A percentile compares a stretch with the other conserved stretches of the same genome.
Conservation (phyloP, 2,888 invertebrate species). For the Rhagium mordax region DNA sequence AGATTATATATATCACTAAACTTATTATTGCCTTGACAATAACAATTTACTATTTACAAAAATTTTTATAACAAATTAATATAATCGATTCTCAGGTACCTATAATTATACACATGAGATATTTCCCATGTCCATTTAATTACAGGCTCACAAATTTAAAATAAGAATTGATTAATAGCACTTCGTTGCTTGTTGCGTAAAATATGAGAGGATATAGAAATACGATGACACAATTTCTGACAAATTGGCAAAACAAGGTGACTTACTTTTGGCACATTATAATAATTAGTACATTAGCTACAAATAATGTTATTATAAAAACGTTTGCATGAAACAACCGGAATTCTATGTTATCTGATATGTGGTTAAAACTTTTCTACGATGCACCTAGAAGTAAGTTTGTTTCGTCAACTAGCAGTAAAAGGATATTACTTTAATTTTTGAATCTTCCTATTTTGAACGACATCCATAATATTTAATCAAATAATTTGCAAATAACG, state of each 20-base stretch:
- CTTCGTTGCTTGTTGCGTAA: constrained; percentile 6
- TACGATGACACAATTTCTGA: neutral
- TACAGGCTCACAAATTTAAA: neutral
- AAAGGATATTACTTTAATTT: neutral
- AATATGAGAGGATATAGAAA: neutral
- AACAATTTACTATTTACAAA: constrained; percentile 57
- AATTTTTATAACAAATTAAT: constrained; percentile 40
- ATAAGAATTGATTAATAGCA: neutral
- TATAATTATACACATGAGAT: neutral
- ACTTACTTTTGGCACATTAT: neutral
- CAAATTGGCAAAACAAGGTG: neutral
- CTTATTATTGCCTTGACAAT: constrained; percentile 59
- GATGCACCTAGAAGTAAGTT: neutral
- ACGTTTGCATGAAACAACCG: neutral
- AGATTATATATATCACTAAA: constrained; percentile 64
- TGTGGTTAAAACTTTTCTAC: neutral
- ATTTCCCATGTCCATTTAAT: neutral
- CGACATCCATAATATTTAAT: constrained; percentile 11
- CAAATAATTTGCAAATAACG: neutral
- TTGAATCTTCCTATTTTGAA: neutral
- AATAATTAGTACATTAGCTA: neutral
- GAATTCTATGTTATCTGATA: neutral
- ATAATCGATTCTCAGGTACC: constrained; percentile 3
- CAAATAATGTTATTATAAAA: neutral
- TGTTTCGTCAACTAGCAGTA: neutral